Percentiles rank a stretch among this genome's conserved stretches.
These are phyloP conservation scores for Mystacornis crossleyi DNA, from an alignment of 2,113 vertebrate species.

Conservation along the genomic window DNA sequence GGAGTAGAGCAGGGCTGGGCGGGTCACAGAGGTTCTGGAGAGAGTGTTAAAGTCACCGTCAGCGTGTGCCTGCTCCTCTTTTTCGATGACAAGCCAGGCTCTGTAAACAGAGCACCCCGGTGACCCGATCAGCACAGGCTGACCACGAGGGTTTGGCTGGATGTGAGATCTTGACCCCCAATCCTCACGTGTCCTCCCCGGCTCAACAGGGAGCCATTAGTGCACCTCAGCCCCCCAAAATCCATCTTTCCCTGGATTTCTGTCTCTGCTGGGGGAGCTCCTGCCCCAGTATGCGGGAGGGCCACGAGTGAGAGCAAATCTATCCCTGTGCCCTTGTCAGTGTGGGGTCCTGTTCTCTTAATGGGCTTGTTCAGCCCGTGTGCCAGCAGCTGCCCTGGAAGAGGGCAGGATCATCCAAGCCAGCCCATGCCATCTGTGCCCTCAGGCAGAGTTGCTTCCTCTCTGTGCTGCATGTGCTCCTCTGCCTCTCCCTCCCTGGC, in stretches of 20 bases:
- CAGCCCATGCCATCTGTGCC: constrained; percentile 69
- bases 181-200: rapidly evolving
- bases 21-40: rapidly evolving
- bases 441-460: not conserved
- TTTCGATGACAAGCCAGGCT: rapidly evolving
- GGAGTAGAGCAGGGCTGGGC: not conserved
- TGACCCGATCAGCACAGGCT: not conserved
- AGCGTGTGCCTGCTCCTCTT: not conserved
- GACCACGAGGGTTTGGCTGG: not conserved
- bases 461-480: not conserved
- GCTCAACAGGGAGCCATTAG: not conserved
- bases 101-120: rapidly evolving
- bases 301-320: constrained; percentile 9
- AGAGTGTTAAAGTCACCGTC: rapidly evolving
- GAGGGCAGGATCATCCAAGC: too few relatives aligned
- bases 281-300: not conserved
- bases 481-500: constrained; percentile 24
- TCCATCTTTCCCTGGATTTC: not conserved
- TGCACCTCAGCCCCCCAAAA: not conserved
- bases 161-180: not conserved
- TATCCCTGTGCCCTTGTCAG: constrained; percentile 7
- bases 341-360: constrained; percentile 29
- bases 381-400: constrained; percentile 46
- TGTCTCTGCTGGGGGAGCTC: not conserved
- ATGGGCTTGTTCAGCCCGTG: constrained; percentile 13